Evolutionary conservation across 2,797 vertebrate species (phyloP), one percentile per base, ranked within the genome.

Genomic region (Lagorchestes hirsutus): DNA sequence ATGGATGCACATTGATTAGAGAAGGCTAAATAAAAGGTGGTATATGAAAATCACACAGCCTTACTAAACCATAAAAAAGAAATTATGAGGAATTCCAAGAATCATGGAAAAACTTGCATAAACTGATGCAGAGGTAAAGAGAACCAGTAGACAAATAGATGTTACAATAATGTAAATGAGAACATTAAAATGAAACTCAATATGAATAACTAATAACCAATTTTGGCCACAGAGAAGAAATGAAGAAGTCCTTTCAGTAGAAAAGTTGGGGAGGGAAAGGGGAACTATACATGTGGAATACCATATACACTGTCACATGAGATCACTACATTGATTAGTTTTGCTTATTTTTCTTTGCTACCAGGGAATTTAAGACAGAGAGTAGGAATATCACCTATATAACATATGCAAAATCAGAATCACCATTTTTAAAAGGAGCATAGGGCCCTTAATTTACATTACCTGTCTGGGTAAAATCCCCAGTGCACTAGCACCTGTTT

Each of bases 401-500:
- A n/a, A 74, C 16, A 67, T 4, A 74, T 22, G 2, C 16, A n/a
- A 74, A 62, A 34, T 62, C 31, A 62, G 34, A 74, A 74, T 40
- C 62, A n/a, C 34, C 4, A 74, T 18, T 74, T 74, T 74, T 40
- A 6, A 5, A 40, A 62, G 11, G 16, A 67, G 13, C 16, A 18
- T n/a, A n/a, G 1, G 1, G 14, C 34, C 14, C 62, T n/a, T 74
- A 74, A n/a, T 46, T 46, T 27, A 16, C 91, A 94, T 99, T 99
- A 99, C 99, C 99, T 99, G 99, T 99, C 99, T 9, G 99, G 99
- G 96, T 99, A 99, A 94, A 99, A 99, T 28, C 99, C 99, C 99
- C 99, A 99, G 74, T 99, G 99, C 0, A 99, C 99, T 97, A 99
- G 98, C 98, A 99, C 99, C 98, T 99, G 99, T 98, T 99, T 99